Evolutionary conservation across 2,113 vertebrate species (phyloP), one percentile per base, ranked within the genome.

Genomic region (Serilophus lunatus): DNA sequence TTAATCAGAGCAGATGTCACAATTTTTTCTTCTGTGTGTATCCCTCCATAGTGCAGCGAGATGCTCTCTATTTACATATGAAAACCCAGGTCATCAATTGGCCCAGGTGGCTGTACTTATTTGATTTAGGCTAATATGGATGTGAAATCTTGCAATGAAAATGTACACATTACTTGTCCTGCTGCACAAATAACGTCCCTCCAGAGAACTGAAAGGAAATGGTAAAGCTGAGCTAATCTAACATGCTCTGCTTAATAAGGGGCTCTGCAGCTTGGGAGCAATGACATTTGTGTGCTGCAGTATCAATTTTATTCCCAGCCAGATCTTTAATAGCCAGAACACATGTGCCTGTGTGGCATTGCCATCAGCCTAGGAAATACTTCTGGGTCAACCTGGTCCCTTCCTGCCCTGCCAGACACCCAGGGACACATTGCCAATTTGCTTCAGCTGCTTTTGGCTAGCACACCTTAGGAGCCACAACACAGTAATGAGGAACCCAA

Each of bases 341-440:
- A 63, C 13, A 5, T 0, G 0, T 15, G 53, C n/a, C 51, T 31
- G 33, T 3, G 0, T 18, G 53, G 23, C 28, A 2, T 2, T 63
- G 42, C 66, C 14, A 38, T 38, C 47, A 53, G 69, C 50, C 45
- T 65, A 18, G 54, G n/a, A 61, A 81, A 44, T 23, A 14, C 17
- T 42, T 71, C 20, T 35, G n/a, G 4, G 12, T 51, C 40, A 33
- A 56, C 18, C 35, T 36, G 22, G 3, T 51, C 74, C 38, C 26
- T 25, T 49, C 60, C 35, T 2, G 1, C 54, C 38, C 31, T 38
- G 28, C 23, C 36, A n/a, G n/a, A 31, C 28, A 44, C 51, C 15
- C 47, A 77, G 23, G 49, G 65, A 44, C 9, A 3, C 1, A 0
- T 33, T 68, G 28, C 12, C 35, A 16, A 2, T 45, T 54, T 44